A percentile compares a stretch with the other conserved stretches of the same genome.
Conservation (phyloP, 2,888 invertebrate species). For the Callyntrura sp. region DNA sequence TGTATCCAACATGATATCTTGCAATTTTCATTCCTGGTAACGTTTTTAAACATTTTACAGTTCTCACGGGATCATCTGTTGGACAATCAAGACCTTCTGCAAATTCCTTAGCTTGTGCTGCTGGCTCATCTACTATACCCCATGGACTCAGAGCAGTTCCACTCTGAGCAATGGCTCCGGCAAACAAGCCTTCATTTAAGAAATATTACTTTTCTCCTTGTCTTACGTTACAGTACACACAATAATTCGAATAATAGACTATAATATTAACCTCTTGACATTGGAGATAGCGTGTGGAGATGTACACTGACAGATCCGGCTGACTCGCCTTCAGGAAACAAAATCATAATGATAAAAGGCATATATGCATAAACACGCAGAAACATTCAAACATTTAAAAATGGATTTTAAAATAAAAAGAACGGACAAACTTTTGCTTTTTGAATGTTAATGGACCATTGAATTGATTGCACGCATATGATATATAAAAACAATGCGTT, state of each 20-base stretch:
- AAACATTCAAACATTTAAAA: no score
- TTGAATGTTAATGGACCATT: no score
- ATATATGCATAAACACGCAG: no score
- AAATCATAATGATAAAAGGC: no score
- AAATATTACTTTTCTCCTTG: no score
- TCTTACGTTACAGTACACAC: no score
- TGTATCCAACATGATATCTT: constrained; percentile 76
- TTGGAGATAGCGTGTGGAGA: constrained; percentile 77
- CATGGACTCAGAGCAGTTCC: constrained; percentile 79
- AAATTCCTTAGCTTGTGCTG: constrained; percentile 69
- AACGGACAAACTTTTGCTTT: no score
- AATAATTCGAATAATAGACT: no score
- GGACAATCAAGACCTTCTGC: constrained; percentile 75
- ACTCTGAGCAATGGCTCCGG: constrained; percentile 77
- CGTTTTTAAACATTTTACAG: constrained; percentile 74
- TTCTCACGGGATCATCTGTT: constrained; percentile 54
- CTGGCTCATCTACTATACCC: constrained; percentile 65
- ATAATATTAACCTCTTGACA: constrained; percentile 74
- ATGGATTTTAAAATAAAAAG: no score
- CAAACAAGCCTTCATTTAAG: constrained; percentile 65
- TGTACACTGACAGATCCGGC: constrained; percentile 77
- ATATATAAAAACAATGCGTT: no score
- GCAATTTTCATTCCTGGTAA: constrained; percentile 75
- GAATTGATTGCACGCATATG: no score
- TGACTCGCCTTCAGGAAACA: no score